phyloP scores from a whole-genome alignment of 2,888 invertebrate species.

The Ichneumon xanthorius region DNA sequence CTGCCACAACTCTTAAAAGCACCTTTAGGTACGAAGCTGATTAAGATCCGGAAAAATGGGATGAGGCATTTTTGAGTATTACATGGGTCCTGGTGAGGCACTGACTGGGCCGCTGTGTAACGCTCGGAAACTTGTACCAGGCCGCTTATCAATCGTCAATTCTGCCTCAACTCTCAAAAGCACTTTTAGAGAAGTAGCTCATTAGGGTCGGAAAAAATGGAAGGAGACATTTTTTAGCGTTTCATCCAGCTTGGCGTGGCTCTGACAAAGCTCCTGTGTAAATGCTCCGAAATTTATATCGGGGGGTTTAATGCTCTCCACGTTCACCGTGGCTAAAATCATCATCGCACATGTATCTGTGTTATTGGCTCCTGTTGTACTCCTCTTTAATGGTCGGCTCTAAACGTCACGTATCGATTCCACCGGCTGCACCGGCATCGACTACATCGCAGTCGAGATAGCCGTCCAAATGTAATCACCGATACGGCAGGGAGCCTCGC shows the following conservation, averaged over 20 bases:
- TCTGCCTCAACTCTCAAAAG: too few species aligned
- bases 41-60: background rate
- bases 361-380: background rate
- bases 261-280: too few species aligned
- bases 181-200: too few species aligned
- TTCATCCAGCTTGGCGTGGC: too few species aligned
- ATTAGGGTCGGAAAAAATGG: too few species aligned
- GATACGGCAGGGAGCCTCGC: constrained; percentile 3
- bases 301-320: background rate
- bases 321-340: background rate
- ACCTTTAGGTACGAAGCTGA: background rate
- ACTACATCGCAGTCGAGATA: background rate
- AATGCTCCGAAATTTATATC: background rate
- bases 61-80: too few species aligned
- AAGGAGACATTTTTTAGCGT: too few species aligned
- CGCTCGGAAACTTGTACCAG: too few species aligned
- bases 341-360: background rate
- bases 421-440: constrained; percentile 17
- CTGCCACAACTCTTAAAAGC: background rate
- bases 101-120: too few species aligned
- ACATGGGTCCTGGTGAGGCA: too few species aligned
- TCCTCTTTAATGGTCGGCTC: constrained; percentile 38
- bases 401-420: constrained; percentile 58
- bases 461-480: constrained; percentile 48
- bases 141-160: too few species aligned